These are phyloP conservation scores for Platyura marginata DNA, from an alignment of 1,140 invertebrate genomes.

Conservation along the genomic window DNA sequence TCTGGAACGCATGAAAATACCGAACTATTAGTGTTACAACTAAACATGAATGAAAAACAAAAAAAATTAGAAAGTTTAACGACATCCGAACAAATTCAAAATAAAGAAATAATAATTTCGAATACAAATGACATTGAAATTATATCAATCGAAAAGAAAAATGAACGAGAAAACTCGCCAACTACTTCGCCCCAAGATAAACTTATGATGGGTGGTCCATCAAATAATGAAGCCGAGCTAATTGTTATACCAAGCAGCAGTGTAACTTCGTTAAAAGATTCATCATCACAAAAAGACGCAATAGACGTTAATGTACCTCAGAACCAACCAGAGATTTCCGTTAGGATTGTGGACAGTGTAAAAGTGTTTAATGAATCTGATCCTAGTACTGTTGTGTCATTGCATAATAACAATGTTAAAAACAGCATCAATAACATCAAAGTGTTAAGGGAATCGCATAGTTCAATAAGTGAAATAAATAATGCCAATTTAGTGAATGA, in stretches of 20 bases:
- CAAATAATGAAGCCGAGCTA: background rate
- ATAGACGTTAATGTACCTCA: too few relatives aligned
- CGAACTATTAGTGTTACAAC: background rate
- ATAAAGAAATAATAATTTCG: too few relatives aligned
- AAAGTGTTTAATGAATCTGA: background rate
- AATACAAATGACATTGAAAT: too few relatives aligned
- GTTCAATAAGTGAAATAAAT: background rate
- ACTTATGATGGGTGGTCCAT: background rate
- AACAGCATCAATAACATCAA: background rate
- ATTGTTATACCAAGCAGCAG: too few relatives aligned
- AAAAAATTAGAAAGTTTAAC: background rate
- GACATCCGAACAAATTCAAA: background rate
- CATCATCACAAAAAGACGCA: too few relatives aligned
- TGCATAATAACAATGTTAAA: background rate
- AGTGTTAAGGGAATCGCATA: background rate
- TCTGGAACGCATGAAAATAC: background rate
- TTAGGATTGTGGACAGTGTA: too few relatives aligned
- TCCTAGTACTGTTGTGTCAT: background rate
- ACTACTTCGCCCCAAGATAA: background rate
- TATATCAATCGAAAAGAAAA: too few relatives aligned
- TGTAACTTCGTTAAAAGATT: too few relatives aligned
- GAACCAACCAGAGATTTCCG: too few relatives aligned
- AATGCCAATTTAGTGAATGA: background rate
- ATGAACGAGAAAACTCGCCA: background rate
- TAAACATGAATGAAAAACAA: background rate